Conservation (phyloP, 2,113 vertebrate species). For the Piliocolobus tephrosceles region DNA sequence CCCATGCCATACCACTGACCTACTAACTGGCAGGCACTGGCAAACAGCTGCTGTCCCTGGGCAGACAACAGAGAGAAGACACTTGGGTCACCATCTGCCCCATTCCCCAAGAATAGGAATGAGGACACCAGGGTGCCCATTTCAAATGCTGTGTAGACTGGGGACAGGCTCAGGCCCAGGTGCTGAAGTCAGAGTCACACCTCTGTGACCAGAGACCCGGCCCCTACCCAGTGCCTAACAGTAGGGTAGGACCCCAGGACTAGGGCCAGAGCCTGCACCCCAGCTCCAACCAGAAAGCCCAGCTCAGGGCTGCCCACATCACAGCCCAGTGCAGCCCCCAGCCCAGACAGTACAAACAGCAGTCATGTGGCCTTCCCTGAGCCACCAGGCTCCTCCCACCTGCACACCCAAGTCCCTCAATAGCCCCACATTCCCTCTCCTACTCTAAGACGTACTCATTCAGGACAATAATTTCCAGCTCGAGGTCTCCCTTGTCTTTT, state of each 20-base stretch:
- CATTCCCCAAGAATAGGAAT: not conserved
- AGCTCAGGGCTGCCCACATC: not conserved
- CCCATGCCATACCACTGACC: not conserved
- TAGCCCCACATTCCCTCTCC: not conserved
- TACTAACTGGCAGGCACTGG: not conserved
- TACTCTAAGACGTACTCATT: conserved; percentile 86
- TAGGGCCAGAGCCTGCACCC: not conserved
- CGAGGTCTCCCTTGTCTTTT: conserved; percentile 90
- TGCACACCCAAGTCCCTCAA: not conserved
- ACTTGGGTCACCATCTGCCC: not conserved
- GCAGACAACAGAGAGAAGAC: not conserved
- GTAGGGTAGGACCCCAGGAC: not conserved
- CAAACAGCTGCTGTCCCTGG: not conserved
- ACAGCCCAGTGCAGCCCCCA: not conserved
- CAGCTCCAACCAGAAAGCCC: not conserved
- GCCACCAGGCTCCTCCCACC: not conserved
- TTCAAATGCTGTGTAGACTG: not conserved
- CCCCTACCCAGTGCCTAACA: not conserved
- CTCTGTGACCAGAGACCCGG: not conserved
- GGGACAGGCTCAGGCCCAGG: not conserved
- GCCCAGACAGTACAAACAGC: accelerated
- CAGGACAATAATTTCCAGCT: conserved; percentile 88
- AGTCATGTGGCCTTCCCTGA: accelerated
- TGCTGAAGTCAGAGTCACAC: not conserved
- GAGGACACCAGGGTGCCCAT: not conserved